Base-by-base conservation (phyloP, 2,797 vertebrate species). In the Falco berigora region DNA sequence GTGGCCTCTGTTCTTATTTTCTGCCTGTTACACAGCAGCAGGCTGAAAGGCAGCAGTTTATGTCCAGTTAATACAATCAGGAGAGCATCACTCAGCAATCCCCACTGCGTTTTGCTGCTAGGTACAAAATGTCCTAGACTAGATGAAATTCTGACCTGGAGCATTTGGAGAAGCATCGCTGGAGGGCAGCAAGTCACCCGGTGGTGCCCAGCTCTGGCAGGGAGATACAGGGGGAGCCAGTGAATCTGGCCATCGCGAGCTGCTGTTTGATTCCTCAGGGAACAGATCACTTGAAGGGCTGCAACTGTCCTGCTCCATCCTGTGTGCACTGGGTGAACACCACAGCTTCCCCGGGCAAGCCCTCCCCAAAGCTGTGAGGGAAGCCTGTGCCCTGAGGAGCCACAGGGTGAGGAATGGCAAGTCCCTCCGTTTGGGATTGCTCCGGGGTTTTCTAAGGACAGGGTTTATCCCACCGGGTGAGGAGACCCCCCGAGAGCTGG, bases 331-430 rank as follows among this genome's bases (percentile, higher is more conserved):
- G 61, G 53, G 14, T 1, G 12, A 3, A 9, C 59, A 2, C 14
- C 46, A 4, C 1, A 7, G n/a, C n/a, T 47, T 49, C 67, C 40
- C 28, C 42, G 2, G 0, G 0, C 32, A 8, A n/a, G 44, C 8
- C 32, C 32, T 42, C 21, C 42, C 49, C 72, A 63, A 13, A 50
- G 10, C 12, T 1, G 12, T 22, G 52, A 22, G 59, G 38, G 30
- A 59, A 42, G 34, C 40, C 53, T 8, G 46, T 5, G 47, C 32
- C 32, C 25, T 6, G 52, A 18, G 52, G 52, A 76, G 24, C 58
- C 24, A 30, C 46, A 8, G 61, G 62, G 53, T 1, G 5, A 36
- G 49, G 1, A 27, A 14, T 5, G 30, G 66, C 20, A 14, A 23
- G 10, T 12, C 59, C 22, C 27, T 25, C 2, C 3, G 23, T 38